These are phyloP conservation scores for Vireo altiloquus DNA, from an alignment of 2,113 vertebrate genomes.

Conservation along the genomic window DNA sequence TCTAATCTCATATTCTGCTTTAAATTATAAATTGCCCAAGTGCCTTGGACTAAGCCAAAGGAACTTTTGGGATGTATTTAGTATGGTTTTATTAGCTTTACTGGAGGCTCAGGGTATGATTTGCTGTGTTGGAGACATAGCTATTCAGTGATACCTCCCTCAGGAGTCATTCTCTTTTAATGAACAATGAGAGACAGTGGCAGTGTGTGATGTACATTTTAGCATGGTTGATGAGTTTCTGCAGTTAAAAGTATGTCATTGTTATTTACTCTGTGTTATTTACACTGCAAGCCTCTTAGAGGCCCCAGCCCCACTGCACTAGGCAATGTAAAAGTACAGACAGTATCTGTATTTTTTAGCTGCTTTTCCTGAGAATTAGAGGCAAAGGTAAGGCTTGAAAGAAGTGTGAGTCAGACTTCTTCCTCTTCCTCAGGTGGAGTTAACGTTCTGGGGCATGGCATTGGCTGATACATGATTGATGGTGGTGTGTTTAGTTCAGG, in stretches of 20 bases:
- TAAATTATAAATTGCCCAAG: conserved; percentile 56
- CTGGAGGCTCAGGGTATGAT: conserved; percentile 22
- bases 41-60: neutral
- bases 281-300: neutral
- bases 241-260: neutral
- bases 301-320: neutral
- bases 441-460: neutral
- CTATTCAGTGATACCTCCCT: conserved; percentile 14
- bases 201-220: neutral
- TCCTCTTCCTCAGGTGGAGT: neutral
- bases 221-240: conserved; percentile 24
- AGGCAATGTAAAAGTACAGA: neutral
- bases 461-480: neutral
- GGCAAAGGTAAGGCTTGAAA: neutral
- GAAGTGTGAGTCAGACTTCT: neutral
- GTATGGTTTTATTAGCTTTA: conserved; percentile 58
- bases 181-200: conserved; percentile 1
- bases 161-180: conserved; percentile 51
- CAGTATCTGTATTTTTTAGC: neutral
- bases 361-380: neutral
- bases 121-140: conserved; percentile 32
- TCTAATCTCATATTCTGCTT: conserved; percentile 50
- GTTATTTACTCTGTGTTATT: conserved; percentile 40
- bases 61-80: conserved; percentile 50
- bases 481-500: neutral